Evolutionary conservation across 2,888 invertebrate genomes (phyloP).

Genomic region (Arge pagana): DNA sequence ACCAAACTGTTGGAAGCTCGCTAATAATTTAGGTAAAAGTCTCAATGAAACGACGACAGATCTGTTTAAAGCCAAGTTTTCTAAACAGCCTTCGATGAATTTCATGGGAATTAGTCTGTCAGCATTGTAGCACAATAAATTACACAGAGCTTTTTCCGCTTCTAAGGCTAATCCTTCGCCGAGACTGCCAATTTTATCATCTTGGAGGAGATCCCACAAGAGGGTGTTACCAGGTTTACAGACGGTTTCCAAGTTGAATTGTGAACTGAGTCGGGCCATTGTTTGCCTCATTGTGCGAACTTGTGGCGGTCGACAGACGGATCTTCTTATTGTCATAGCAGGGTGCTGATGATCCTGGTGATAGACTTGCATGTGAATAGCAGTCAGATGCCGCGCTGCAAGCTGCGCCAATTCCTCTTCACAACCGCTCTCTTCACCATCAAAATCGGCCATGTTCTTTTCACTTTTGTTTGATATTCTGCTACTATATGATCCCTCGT

Average conservation of each 20-base stretch:
- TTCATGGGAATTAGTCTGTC: constrained; percentile 89
- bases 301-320: constrained; percentile 45
- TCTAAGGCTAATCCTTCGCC: constrained; percentile 92
- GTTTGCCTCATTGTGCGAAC: constrained; percentile 40
- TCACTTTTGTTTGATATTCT: constrained; percentile 91
- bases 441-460: constrained; percentile 93
- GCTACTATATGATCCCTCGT: constrained; percentile 86
- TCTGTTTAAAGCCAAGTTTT: constrained; percentile 85
- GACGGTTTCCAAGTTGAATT: constrained; percentile 73
- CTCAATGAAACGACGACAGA: constrained; percentile 90
- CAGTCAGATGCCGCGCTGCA: constrained; percentile 64
- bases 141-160: constrained; percentile 90
- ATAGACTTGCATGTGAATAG: constrained; percentile 56
- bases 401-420: constrained; percentile 82
- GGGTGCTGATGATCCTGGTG: constrained; percentile 51
- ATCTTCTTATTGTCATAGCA: constrained; percentile 46
- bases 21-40: constrained; percentile 85
- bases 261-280: constrained; percentile 43
- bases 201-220: constrained; percentile 92
- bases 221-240: constrained; percentile 91
- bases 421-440: constrained; percentile 87
- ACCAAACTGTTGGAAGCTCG: constrained; percentile 88
- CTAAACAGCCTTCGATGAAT: constrained; percentile 92
- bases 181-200: constrained; percentile 83
- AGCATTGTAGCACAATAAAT: constrained; percentile 86